phyloP scores from a whole-genome alignment of 2,113 vertebrate genomes.

The Leucoraja erinaceus region DNA sequence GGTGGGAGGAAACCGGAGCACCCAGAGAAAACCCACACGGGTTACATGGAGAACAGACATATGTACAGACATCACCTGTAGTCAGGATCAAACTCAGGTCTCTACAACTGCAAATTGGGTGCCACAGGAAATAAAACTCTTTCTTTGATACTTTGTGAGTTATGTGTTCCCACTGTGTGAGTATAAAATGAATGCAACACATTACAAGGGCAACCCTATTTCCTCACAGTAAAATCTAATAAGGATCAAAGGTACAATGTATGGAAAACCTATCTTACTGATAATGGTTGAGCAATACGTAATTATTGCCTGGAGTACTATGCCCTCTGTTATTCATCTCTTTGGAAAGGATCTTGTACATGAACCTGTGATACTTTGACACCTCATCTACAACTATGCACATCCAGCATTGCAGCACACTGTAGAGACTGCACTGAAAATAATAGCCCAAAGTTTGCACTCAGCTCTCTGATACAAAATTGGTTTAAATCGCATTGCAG shows the following conservation, averaged over 20 bases:
- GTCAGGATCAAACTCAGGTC: no score
- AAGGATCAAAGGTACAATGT: background rate
- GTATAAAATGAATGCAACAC: no score
- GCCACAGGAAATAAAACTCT: no score
- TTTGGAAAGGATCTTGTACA: background rate
- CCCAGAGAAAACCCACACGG: no score
- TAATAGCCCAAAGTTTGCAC: background rate
- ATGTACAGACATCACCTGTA: no score
- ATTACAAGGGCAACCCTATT: background rate
- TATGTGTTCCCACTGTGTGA: no score
- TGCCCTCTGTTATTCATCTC: background rate
- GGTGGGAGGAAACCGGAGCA: no score
- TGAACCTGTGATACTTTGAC: background rate
- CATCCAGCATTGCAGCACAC: background rate
- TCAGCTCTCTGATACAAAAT: background rate
- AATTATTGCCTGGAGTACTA: background rate
- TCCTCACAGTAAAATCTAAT: background rate
- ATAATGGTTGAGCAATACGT: background rate
- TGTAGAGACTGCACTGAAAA: background rate
- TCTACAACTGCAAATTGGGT: no score
- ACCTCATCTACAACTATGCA: background rate
- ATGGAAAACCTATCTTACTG: background rate
- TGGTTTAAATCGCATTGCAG: background rate
- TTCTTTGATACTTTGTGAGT: no score
- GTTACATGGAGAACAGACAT: no score